Evolutionary conservation across 2,113 vertebrate species (phyloP).

Genomic region (Aplodontia rufa): DNA sequence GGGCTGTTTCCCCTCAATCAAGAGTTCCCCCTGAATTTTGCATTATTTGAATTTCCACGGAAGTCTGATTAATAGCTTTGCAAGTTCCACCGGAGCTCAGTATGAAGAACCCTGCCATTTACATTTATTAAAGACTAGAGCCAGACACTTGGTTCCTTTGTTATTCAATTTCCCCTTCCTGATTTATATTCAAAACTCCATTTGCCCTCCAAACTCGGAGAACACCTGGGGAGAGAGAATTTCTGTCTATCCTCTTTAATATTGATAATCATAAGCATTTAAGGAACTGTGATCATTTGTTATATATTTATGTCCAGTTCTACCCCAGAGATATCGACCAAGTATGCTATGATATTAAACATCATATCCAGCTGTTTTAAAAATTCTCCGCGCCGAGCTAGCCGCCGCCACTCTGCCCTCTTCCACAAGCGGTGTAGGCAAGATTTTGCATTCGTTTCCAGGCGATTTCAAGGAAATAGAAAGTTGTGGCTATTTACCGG

Average conservation of each 20-base stretch:
- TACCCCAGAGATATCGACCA: not conserved
- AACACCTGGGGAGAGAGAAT: not conserved
- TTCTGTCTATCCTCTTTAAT: not conserved
- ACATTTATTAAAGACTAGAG: not conserved
- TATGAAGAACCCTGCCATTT: not conserved
- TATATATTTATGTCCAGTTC: not conserved
- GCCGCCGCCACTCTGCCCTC: not conserved
- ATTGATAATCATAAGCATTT: not conserved
- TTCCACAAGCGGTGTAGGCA: not conserved
- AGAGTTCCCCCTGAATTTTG: slow-evolving; percentile 40
- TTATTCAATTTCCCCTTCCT: not conserved
- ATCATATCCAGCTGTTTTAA: not conserved
- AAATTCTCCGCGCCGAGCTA: not conserved
- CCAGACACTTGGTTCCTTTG: not conserved
- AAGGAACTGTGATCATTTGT: not conserved
- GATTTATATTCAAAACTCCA: not conserved
- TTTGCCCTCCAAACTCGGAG: slow-evolving; percentile 14
- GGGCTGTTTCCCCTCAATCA: not conserved
- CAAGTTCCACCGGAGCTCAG: not conserved
- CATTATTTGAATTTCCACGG: slow-evolving; percentile 18
- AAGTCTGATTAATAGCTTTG: not conserved
- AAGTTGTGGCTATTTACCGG: slow-evolving; percentile 76
- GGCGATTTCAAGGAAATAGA: slow-evolving; percentile 49
- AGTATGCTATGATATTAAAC: not conserved
- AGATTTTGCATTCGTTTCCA: not conserved